Conservation (phyloP, 2,113 vertebrate species). For the Mormyrus iriodes region DNA sequence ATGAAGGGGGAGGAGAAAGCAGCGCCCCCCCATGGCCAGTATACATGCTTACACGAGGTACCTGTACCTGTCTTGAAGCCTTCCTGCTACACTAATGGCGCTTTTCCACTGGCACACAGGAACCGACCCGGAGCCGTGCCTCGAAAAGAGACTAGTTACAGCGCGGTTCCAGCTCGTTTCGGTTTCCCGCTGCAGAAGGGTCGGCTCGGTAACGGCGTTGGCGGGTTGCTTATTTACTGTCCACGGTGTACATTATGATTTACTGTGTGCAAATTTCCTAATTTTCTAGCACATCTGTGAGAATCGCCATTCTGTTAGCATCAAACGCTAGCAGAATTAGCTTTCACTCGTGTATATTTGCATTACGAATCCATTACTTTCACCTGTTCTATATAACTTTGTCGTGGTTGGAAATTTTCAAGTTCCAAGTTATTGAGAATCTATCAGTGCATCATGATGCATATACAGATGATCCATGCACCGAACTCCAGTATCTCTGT, state of each 20-base stretch:
- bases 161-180: neutral
- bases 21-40: conserved; percentile 90
- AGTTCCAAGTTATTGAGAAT: neutral
- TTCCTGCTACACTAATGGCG: neutral
- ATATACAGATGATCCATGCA: neutral
- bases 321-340: neutral
- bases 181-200: neutral
- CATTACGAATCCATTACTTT: neutral
- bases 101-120: neutral
- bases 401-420: neutral
- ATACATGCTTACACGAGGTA: conserved; percentile 98
- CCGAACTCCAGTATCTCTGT: neutral
- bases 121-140: neutral
- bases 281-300: neutral
- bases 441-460: neutral
- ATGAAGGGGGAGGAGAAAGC: conserved; percentile 96
- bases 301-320: neutral
- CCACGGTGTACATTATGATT: neutral
- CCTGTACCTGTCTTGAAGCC: neutral
- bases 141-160: neutral
- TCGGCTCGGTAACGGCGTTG: neutral
- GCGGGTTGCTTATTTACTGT: neutral
- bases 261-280: neutral
- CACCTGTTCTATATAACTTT: neutral
- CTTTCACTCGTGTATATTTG: neutral